Evolutionary conservation across 64 coral and sea anemone genomes (phyloP), one percentile per base, ranked within the genome.

Genomic region (Anthopleura sola): DNA sequence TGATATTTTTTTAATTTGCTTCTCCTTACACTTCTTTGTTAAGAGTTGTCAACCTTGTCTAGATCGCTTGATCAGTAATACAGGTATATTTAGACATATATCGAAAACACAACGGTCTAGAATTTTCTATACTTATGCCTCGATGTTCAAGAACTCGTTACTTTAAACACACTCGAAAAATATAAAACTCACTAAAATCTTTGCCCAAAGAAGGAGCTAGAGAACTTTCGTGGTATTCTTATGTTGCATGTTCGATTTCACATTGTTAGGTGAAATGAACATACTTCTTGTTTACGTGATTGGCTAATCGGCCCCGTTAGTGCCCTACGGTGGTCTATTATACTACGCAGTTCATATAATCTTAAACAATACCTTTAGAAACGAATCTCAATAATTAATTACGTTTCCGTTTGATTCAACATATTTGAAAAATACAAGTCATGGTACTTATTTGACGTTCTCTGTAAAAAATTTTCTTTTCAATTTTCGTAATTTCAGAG

Each of bases 281-380:
- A 71, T 33, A 69, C 26, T 69, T 71, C 29, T 71, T 71, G 66
- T 71, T 71, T 71, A 71, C 28, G 5, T 34, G 66, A 71, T 71
- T 71, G 66, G 31, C 29, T 71, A 71, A 71, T 71, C 66, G 31
- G n/a, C 66, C 66, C 66, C 29, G 66, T 71, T 71, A 71, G 66
- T 71, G 66, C 66, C 31, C 28, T 71, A 28, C 9, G 66, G 66
- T 15, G 31, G 0, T 29, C 26, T 28, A 32, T 71, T 36, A 20
- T 71, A 3, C 12, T 71, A 3, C 12, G 14, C 29, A 34, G 6
- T 28, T 71, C 66, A 15, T 71, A 71, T 36, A 32, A 71, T 15
- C 66, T 71, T 71, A 71, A 71, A 71, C 66, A 71, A 71, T 71
- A 34, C 66, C 66, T 13, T 32, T 71, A 14, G 66, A 71, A 71